These are phyloP conservation scores for Eulemur macaco DNA, from an alignment of 2,113 vertebrate species.

Conservation along the genomic window DNA sequence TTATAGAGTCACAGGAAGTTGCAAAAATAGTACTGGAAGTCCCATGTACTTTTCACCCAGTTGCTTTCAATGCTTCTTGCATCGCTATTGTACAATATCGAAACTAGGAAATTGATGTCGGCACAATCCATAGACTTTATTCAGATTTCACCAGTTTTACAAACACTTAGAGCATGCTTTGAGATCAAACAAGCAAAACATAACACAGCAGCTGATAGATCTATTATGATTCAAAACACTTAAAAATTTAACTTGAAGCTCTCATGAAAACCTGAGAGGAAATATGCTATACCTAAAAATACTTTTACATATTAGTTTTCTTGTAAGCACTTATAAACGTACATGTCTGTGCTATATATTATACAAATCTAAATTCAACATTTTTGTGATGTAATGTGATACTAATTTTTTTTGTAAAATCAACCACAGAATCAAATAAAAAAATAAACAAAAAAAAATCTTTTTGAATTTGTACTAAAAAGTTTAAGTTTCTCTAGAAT, in stretches of 20 bases:
- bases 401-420: not conserved
- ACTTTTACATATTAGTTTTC: not conserved
- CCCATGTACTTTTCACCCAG: not conserved
- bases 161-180: not conserved
- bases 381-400: slow-evolving; percentile 25
- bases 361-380: not conserved
- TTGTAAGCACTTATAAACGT: not conserved
- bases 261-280: not conserved
- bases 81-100: not conserved
- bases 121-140: not conserved
- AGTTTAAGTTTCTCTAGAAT: slow-evolving; percentile 45
- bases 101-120: not conserved
- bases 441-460: too few species aligned
- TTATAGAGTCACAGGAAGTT: not conserved
- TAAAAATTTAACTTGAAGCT: not conserved
- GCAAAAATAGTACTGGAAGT: not conserved
- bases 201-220: not conserved
- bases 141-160: not conserved
- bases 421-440: too few species aligned
- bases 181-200: not conserved
- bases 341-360: not conserved
- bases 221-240: slow-evolving; percentile 1
- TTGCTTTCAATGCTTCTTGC: not conserved
- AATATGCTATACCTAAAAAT: not conserved
- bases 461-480: not conserved